Percentiles rank a stretch among this genome's conserved stretches.
Conservation (phyloP, 2,888 invertebrate species). For the Plebejus melissa region DNA sequence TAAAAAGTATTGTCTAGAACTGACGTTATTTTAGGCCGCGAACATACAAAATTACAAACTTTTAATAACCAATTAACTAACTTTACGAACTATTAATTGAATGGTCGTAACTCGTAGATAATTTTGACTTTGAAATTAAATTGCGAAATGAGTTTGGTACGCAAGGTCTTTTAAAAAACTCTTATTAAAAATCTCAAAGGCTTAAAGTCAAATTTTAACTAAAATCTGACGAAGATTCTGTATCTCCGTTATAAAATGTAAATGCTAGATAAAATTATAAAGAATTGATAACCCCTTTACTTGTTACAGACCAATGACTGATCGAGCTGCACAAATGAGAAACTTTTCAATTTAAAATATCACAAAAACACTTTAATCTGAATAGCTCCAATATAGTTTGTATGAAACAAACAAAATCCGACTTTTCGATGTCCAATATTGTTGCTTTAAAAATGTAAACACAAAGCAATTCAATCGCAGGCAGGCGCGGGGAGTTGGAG, state of each 20-base stretch:
- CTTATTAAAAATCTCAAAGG: too few relatives aligned
- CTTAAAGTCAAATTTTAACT: not conserved
- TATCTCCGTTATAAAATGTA: too few relatives aligned
- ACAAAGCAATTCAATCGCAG: conserved; percentile 14
- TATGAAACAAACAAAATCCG: conserved; percentile 13
- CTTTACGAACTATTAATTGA: not conserved
- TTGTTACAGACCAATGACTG: not conserved
- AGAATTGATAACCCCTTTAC: not conserved
- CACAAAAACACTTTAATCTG: conserved; percentile 4
- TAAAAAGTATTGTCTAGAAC: not conserved
- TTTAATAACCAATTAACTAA: not conserved
- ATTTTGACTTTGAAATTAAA: not conserved
- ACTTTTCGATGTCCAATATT: conserved; percentile 15
- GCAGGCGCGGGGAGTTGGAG: not conserved
- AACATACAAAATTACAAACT: not conserved
- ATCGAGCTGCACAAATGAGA: not conserved
- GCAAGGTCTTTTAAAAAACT: too few relatives aligned
- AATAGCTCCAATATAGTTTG: not conserved
- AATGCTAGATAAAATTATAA: too few relatives aligned
- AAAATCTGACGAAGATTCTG: not conserved
- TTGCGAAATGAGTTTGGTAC: too few relatives aligned
- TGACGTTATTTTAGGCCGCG: not conserved
- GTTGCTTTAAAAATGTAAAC: conserved; percentile 16
- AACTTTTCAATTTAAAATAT: not conserved
- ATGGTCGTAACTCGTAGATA: not conserved